phyloP scores from a whole-genome alignment of 2,797 vertebrate genomes.

The Sebastes jordani region DNA sequence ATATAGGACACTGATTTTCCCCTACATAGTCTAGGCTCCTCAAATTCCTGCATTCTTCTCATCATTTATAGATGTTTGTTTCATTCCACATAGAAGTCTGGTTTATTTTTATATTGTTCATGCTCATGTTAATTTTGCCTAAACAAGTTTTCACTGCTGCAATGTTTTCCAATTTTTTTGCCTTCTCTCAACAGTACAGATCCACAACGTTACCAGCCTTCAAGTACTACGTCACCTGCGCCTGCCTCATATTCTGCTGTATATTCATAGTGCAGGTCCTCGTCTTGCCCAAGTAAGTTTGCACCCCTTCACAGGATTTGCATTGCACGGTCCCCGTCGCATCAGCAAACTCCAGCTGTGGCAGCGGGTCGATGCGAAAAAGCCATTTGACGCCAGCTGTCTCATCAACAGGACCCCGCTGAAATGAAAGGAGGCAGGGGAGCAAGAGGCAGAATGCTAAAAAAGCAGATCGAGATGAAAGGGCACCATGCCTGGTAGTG shows the following conservation, averaged over 20 bases:
- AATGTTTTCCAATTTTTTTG: neutral
- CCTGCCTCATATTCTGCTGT: constrained; percentile 97
- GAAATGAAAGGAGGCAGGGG: constrained; percentile 48
- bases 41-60: neutral
- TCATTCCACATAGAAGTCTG: neutral
- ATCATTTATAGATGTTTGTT: neutral
- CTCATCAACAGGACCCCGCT: constrained; percentile 46
- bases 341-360: constrained; percentile 44
- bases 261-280: constrained; percentile 96
- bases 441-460: constrained; percentile 52
- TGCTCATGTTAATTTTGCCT: neutral
- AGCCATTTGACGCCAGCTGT: constrained; percentile 63
- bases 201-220: constrained; percentile 94
- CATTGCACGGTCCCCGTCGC: neutral
- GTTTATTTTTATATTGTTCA: neutral
- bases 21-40: neutral
- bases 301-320: neutral
- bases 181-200: constrained; percentile 87
- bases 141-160: neutral
- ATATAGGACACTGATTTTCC: neutral
- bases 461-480: constrained; percentile 55
- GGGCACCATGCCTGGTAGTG: constrained; percentile 51
- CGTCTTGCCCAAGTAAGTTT: constrained; percentile 95
- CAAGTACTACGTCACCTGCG: constrained; percentile 98
- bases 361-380: constrained; percentile 40